Evolutionary conservation across 2,888 invertebrate genomes (phyloP).

Genomic region (Diaphora mendica): DNA sequence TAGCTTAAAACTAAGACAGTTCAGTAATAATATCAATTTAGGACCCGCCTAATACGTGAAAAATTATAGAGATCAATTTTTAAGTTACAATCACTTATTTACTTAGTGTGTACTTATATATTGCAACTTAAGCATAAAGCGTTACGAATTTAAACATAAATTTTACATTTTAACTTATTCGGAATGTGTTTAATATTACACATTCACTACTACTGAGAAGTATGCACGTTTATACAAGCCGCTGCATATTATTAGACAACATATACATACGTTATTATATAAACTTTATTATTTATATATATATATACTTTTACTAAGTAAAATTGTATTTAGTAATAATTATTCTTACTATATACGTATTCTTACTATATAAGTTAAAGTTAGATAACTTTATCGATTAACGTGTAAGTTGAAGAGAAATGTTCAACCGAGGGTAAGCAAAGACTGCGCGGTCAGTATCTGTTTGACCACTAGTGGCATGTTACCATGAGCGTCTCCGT

Average conservation of each 20-base stretch:
- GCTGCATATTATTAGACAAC: background rate
- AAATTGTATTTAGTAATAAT: background rate
- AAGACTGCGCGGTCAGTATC: too few relatives aligned
- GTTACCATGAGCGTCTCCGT: too few relatives aligned
- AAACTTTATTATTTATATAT: background rate
- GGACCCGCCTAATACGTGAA: constrained; percentile 7
- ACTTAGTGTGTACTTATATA: background rate
- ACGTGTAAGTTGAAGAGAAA: background rate
- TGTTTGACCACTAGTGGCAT: too few relatives aligned
- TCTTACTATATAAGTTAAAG: background rate
- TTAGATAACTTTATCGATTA: background rate
- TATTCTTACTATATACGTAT: background rate
- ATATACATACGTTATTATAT: background rate
- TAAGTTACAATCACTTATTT: background rate
- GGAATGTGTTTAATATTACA: background rate
- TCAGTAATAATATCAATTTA: constrained; percentile 32
- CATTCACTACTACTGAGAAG: background rate
- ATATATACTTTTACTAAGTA: background rate
- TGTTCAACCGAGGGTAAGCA: too few relatives aligned
- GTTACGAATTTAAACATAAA: background rate
- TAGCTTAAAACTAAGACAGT: constrained; percentile 10
- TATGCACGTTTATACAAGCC: background rate
- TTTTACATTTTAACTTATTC: background rate
- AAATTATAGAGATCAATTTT: constrained; percentile 12
- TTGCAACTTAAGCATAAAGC: background rate